Conservation (phyloP, 2,888 invertebrate species). For the Tenodera sinensis region DNA sequence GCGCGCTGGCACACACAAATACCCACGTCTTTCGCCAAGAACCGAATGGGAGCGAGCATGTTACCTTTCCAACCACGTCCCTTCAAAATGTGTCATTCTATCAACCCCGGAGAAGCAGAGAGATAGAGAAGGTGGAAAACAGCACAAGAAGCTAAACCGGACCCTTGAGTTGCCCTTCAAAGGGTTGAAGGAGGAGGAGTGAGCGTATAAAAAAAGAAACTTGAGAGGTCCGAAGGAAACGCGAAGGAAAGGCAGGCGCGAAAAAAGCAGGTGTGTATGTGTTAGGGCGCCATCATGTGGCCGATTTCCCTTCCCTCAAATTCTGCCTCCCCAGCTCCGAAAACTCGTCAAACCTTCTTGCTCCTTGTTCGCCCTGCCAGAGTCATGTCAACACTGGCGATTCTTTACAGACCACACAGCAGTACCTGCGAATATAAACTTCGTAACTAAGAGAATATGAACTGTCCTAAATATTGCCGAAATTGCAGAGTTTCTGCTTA, state of each 20-base stretch:
- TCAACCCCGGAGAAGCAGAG: constrained; percentile 22
- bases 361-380: not conserved
- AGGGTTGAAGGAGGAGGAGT: not conserved
- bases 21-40: not conserved
- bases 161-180: constrained; percentile 10
- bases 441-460: too few relatives aligned
- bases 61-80: constrained; percentile 30
- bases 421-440: too few relatives aligned
- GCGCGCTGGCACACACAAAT: not conserved
- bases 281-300: not conserved
- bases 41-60: not conserved
- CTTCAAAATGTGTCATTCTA: constrained; percentile 32
- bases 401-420: not conserved
- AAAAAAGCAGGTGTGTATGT: not conserved
- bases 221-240: not conserved
- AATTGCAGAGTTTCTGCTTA: too few relatives aligned
- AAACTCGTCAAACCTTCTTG: not conserved
- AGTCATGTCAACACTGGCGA: not conserved
- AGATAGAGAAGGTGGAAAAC: not conserved
- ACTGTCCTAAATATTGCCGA: too few relatives aligned
- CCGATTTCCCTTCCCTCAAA: constrained; percentile 10
- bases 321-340: not conserved
- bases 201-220: not conserved
- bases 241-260: not conserved
- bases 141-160: constrained; percentile 15